Base-by-base conservation (phyloP, 2,888 invertebrate genomes). In the Drosophila histrio region DNA sequence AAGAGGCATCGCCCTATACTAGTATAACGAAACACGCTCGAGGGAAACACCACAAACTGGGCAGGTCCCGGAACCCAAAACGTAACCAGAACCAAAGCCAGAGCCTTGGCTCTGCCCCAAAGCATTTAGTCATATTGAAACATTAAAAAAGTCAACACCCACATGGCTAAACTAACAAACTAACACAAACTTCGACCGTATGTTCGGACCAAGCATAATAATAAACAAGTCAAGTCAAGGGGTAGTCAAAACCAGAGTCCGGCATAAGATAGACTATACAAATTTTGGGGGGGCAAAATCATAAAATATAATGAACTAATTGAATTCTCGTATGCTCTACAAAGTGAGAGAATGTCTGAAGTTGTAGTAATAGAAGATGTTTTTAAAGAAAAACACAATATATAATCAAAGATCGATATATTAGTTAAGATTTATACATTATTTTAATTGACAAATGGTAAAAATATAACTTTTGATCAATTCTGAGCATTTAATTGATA, bases 101-200 rank as follows among this genome's bases (percentile, higher is more conserved):
- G 13, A 39, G 9, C 19, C 39, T 60, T 61, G 62, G 63, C 60
- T 56, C 71, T 68, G 75, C 78, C 74, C 74, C 58, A 39, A 59
- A 62, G 79, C 87, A 79, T 88, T 84, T 86, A 88, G 84, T 79
- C 84, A 89, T 86, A 88, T 85, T 88, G 88, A 85, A 85, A 88
- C 85, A 85, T 89, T 85, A 87, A 86, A 85, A 88, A 72, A 88
- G 88, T 88, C 87, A 89, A 89, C 89, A 85, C 88, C 89, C 86
- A 74, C 83, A 85, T 69, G 71, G 59, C 74, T 39, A 79, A 82
- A 69, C 70, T 69, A 75, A 73, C 69, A 85, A 72, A 64, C 39
- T 39, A 53, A 53, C 39, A 53, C 53, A 53, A 71, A 66, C 68
- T 71, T 68, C 21, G 75, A 84, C 79, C 82, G 73, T 79, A 82